Evolutionary conservation across 2,888 invertebrate genomes (phyloP), one percentile per base, ranked within the genome.

Genomic region (Pollenia amentaria): DNA sequence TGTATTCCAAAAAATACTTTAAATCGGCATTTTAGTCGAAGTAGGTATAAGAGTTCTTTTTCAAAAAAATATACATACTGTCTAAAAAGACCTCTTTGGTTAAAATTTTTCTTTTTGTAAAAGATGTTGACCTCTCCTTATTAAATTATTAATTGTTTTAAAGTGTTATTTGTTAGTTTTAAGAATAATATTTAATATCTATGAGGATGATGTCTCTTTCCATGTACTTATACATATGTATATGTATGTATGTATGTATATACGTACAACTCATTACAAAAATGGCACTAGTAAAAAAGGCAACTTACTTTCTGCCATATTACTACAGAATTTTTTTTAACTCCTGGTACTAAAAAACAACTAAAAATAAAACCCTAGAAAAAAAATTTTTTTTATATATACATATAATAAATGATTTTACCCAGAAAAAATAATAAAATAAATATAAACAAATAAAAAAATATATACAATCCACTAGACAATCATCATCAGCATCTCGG

Each of bases 401-500:
- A 12, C 55, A 51, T 67, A 40, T 40, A 79, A 67, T 73, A 84
- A 84, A 78, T 53, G 78, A 60, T 73, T 78, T 78, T 76, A 62
- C 62, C 76, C 67, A 67, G 48, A 69, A 82, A 62, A 65, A 21
- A 64, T 77, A 55, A 73, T 73, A 73, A 76, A 82, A 69, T 62
- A 69, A 69, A 62, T 53, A 70, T 72, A 76, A 76, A 82, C 69
- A 82, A 75, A 72, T 64, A 72, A 67, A 85, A 48, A 57, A 46
- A 46, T 57, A 62, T 21, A 80, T 53, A 65, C 72, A 80, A 82
- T 82, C 78, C 78, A 86, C 84, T 84, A 87, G 87, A 84, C 80
- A 87, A 83, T 87, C 83, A 87, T 79, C 86, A 84, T 75, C 75
- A 70, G 76, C 76, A 75, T 72, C 80, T 81, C 80, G 80, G 73